Conservation (phyloP, 2,113 vertebrate genomes). For the Camarhynchus parvulus region DNA sequence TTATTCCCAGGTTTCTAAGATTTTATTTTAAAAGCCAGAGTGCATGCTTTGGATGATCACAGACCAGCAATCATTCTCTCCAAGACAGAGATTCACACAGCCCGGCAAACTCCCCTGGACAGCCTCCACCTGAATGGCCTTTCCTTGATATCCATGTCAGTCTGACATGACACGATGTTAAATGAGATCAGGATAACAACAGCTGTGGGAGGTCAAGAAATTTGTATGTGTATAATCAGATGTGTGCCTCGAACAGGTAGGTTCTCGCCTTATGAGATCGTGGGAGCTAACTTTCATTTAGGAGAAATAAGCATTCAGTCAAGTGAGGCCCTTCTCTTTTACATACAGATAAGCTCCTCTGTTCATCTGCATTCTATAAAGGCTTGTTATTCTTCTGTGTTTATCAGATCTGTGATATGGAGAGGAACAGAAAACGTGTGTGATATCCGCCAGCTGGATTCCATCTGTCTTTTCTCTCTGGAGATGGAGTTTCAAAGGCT, state of each 20-base stretch:
- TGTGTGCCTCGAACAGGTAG: background rate
- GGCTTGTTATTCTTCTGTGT: slow-evolving; percentile 48
- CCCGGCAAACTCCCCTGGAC: background rate
- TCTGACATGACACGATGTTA: background rate
- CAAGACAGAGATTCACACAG: background rate
- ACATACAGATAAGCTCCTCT: slow-evolving; percentile 50
- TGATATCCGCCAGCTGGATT: slow-evolving; percentile 72
- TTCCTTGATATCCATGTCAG: background rate
- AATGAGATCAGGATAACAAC: background rate
- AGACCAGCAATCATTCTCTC: background rate
- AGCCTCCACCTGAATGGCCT: background rate
- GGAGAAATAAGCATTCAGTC: slow-evolving; percentile 38
- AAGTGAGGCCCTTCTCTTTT: slow-evolving; percentile 54
- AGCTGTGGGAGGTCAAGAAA: slow-evolving; percentile 38
- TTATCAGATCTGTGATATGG: slow-evolving; percentile 60
- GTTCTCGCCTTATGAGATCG: slow-evolving; percentile 23
- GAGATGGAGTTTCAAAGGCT: slow-evolving; percentile 63
- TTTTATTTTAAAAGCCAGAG: slow-evolving; percentile 41
- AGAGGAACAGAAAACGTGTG: slow-evolving; percentile 62
- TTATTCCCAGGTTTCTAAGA: slow-evolving; percentile 54
- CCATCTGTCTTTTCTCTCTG: slow-evolving; percentile 59
- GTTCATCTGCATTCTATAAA: slow-evolving; percentile 63
- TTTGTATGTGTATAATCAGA: background rate
- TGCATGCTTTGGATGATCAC: background rate
- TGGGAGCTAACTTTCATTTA: slow-evolving; percentile 58